Base-by-base conservation (phyloP, 2,113 vertebrate genomes). In the Pangasianodon hypophthalmus region DNA sequence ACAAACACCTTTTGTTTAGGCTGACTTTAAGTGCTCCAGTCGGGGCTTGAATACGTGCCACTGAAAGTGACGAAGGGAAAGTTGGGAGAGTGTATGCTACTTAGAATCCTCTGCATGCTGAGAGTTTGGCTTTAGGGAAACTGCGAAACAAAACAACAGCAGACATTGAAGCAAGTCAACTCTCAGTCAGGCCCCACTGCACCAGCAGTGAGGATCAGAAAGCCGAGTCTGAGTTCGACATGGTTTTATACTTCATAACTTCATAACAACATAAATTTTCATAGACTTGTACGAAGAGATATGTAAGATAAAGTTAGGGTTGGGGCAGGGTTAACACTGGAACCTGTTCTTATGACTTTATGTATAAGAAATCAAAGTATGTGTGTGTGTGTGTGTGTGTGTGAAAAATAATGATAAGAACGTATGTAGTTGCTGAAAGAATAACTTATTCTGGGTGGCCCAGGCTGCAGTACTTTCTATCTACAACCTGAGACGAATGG, bases 101-200 rank as follows among this genome's bases (percentile, higher is more conserved):
- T 83, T 32, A 41, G 46, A 50, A 56, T n/a, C n/a, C 19, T 88
- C 19, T 21, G 32, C 87, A 67, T 18, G 58, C 60, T 9, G 44
- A 81, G 54, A 81, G 24, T 79, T 79, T 87, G 21, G 71, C 86
- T 60, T 58, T 10, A 87, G 81, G 81, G 54, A 46, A 60, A 75
- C 77, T 79, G 52, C 19, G 79, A 71, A 48, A 41, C 60, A 82
- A 52, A 50, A 52, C 58, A 60, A 82, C 77, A 82, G 19, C 41
- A 67, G 77, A 52, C 58, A 82, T 88, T 88, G 83, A 88, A 83
- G 29, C 46, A 52, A 88, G 44, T 64, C 87, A 54, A 10, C 14
- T 21, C n/a, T 52, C n/a, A 26, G 48, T 64, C 24, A 14, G 5
- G 26, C 19, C 69, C 29, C 13, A 41, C 37, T 54, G 52, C 71